These are phyloP conservation scores for Stegodyphus dumicola DNA, from an alignment of 1,140 invertebrate genomes.

Conservation along the genomic window DNA sequence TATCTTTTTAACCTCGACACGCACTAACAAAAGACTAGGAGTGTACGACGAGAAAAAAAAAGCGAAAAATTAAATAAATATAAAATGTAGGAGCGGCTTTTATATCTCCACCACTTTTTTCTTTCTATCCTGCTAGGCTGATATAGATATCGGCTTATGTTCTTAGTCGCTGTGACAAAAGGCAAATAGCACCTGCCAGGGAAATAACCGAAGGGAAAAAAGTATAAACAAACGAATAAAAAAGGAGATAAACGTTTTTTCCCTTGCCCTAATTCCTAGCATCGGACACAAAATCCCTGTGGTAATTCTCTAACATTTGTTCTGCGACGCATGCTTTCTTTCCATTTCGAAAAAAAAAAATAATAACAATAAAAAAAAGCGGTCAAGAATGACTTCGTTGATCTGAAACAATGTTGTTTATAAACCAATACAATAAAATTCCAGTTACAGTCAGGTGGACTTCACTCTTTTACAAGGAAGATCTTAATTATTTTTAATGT, in stretches of 20 bases:
- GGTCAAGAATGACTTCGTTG: too few species aligned
- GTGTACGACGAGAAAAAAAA: conserved; percentile 12
- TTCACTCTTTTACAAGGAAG: too few species aligned
- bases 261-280: not conserved
- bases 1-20: conserved; percentile 47
- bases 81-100: conserved; percentile 12
- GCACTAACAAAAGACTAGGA: not conserved
- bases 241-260: not conserved
- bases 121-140: not conserved
- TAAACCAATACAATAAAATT: too few species aligned
- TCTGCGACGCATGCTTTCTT: too few species aligned
- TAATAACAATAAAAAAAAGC: too few species aligned
- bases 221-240: conserved; percentile 2
- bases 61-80: conserved; percentile 21
- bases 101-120: not conserved
- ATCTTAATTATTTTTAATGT: too few species aligned
- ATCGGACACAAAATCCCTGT: conserved; percentile 7
- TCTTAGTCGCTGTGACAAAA: conserved; percentile 49
- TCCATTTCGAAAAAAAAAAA: too few species aligned
- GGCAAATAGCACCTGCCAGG: conserved; percentile 24
- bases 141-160: conserved; percentile 56
- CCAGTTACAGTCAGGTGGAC: too few species aligned
- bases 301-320: too few species aligned
- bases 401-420: too few species aligned
- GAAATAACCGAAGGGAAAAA: conserved; percentile 13